These are phyloP conservation scores for Scylla paramamosain DNA, from an alignment of 1,140 invertebrate species.

Conservation along the genomic window DNA sequence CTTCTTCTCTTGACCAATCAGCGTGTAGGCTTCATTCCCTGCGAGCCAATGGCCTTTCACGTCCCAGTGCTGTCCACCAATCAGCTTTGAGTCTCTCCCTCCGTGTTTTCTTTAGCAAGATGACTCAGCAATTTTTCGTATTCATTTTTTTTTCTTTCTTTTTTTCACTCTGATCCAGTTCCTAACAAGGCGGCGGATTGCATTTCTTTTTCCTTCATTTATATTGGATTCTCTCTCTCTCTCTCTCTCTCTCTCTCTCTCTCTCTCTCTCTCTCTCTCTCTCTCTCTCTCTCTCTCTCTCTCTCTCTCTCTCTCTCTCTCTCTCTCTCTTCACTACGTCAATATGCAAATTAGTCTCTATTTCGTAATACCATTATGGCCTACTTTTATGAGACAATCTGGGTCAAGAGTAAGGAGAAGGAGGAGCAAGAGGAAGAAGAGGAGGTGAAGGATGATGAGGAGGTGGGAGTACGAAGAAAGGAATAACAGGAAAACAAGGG, in stretches of 20 bases:
- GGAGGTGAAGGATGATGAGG: too few species aligned
- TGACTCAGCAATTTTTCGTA: neutral
- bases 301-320: neutral
- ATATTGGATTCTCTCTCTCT: neutral
- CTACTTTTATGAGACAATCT: neutral
- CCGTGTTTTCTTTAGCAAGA: neutral
- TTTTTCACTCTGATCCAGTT: neutral
- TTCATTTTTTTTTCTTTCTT: neutral
- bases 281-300: neutral
- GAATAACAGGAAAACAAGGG: too few species aligned
- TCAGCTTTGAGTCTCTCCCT: too few species aligned
- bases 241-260: neutral
- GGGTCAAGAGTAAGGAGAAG: too few species aligned
- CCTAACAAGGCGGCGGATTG: neutral
- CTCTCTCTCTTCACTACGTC: neutral
- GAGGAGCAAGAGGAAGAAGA: too few species aligned
- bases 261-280: neutral
- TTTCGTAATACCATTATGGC: constrained; percentile 10
- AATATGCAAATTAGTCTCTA: neutral
- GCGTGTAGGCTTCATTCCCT: too few species aligned
- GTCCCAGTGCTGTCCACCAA: too few species aligned
- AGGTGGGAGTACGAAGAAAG: too few species aligned
- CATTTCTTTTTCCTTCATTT: neutral
- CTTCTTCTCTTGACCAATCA: too few species aligned
- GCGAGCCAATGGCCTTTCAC: too few species aligned